Conservation (phyloP, 2,797 vertebrate genomes). For the Carcharodon carcharias region DNA sequence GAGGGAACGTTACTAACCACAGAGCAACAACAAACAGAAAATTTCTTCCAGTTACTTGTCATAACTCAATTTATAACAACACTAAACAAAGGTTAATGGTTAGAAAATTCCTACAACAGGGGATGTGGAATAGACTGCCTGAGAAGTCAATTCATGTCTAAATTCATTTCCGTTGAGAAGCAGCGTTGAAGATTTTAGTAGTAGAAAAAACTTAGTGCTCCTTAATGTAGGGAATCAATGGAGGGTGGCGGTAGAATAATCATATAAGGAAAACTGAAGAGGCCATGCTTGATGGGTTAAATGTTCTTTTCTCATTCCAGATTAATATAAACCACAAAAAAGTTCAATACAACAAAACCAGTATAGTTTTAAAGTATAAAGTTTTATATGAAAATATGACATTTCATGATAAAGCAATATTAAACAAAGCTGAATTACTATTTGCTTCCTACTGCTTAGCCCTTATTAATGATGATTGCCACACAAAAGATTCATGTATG, state of each 20-base stretch:
- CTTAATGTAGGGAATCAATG: not conserved
- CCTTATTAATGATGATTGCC: not conserved
- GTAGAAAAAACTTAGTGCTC: not conserved
- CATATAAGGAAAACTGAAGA: not conserved
- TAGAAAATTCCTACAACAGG: not conserved
- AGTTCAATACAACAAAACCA: conserved; percentile 2
- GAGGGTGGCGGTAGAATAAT: not conserved
- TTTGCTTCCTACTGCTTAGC: not conserved
- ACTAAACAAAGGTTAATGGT: not conserved
- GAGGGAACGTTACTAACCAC: not conserved
- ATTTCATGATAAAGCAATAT: not conserved
- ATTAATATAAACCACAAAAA: not conserved
- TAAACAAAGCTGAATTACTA: not conserved
- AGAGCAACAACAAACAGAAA: not conserved
- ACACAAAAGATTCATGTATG: not conserved
- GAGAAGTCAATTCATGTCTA: not conserved
- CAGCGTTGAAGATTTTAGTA: not conserved
- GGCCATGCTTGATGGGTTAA: not conserved
- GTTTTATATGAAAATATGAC: not conserved
- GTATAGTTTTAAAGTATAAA: not conserved
- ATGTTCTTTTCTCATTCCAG: not conserved
- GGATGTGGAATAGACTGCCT: not conserved
- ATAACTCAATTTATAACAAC: not conserved
- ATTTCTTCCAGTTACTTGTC: not conserved
- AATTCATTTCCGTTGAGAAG: not conserved